Base-by-base conservation (phyloP, 64 coral and sea anemone species). In the Anthopleura sola region DNA sequence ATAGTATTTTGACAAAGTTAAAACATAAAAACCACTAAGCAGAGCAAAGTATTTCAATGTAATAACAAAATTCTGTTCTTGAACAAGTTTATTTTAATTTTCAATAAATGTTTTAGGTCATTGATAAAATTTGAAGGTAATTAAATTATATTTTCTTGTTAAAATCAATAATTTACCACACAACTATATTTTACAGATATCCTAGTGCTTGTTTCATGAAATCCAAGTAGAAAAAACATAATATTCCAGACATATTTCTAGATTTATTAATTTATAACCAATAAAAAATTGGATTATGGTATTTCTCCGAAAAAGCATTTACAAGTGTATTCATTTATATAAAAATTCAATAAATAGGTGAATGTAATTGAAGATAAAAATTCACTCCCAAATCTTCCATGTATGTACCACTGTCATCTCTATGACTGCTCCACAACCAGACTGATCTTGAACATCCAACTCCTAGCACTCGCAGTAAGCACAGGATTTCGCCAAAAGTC, bases 401-500 rank as follows among this genome's bases (percentile, higher is more conserved):
- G 21, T 62, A 62, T 3, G 16, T 62, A 9, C n/a, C n/a, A 0
- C 6, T 62, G 23, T 62, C 24, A 24, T 9, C 58, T n/a, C 58
- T 8, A 62, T n/a, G 58, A 62, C 58, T 62, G 21, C 24, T 24
- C 6, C 5, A 62, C 58, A 62, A 62, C 58, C 58, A 62, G 24
- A 77, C 37, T 77, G 37, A 77, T 77, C 57, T 86, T 87, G n/a
- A 21, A 11, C 79, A 50, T 94, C 92, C 88, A 80, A 94, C 92
- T 90, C 66, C 34, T 87, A 88, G 87, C 58, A 84, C 84, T 75
- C 84, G 60, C 88, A 71, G 10, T 21, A 36, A 15, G 33, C 5
- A 66, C 49, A 75, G 85, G 92, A 75, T 94, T 94, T 94, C 77
- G 80, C 84, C 92, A 94, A 87, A 87, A 77, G 92, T 90, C 88